Evolutionary conservation across 2,888 invertebrate genomes (phyloP).

Genomic region (Uloborus plumipes): DNA sequence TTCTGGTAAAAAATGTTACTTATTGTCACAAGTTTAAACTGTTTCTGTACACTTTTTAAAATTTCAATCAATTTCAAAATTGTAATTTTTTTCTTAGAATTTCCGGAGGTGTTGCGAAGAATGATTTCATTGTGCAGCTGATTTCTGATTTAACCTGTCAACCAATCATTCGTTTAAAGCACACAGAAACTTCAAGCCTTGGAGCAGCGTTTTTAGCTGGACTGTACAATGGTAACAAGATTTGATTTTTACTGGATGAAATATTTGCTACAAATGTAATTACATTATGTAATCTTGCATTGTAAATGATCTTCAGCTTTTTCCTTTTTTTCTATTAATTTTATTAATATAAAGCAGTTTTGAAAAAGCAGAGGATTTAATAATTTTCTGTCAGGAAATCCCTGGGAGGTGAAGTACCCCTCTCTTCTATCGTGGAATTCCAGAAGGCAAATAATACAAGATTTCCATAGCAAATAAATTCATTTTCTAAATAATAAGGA

Average conservation of each 20-base stretch:
- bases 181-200: conserved; percentile 85
- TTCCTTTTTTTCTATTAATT: not conserved
- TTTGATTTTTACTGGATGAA: not conserved
- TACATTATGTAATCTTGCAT: not conserved
- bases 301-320: not conserved
- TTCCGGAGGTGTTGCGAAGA: conserved; percentile 96
- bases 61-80: not conserved
- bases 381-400: no score
- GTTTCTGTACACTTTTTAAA: not conserved
- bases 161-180: conserved; percentile 80
- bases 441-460: no score
- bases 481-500: no score
- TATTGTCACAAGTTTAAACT: not conserved
- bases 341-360: not conserved
- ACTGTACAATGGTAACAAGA: conserved; percentile 77
- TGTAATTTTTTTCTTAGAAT: conserved; percentile 78
- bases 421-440: no score
- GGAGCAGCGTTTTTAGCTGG: conserved; percentile 92
- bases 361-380: no score
- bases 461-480: no score
- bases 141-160: conserved; percentile 86
- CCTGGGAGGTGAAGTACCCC: no score
- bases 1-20: no score
- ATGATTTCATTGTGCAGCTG: conserved; percentile 90
- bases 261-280: not conserved